Base-by-base conservation (phyloP, 2,113 vertebrate species). In the Noctilio leporinus region DNA sequence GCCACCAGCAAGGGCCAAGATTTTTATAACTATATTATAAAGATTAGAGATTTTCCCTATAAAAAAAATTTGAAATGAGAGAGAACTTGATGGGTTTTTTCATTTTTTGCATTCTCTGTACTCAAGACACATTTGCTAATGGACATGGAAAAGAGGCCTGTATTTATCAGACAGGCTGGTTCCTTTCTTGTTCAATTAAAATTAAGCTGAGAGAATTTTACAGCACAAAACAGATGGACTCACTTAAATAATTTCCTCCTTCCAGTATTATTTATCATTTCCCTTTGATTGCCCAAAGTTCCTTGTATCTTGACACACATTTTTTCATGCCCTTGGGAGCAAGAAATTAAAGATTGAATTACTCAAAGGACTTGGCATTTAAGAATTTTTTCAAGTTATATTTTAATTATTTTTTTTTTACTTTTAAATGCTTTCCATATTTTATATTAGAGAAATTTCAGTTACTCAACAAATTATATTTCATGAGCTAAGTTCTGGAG, bases 291-390 rank as follows among this genome's bases (percentile, higher is more conserved):
- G 20, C 70, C 89, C 85, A 86, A 64, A 96, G 78, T 93, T 78
- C 11, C 30, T 94, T 93, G 35, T 70, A 86, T n/a, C 84, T 86
- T 26, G 45, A 97, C 73, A 81, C 17, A 83, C 0, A 0, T 81
- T 97, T 97, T 95, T 87, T 97, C 5, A 91, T 69, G 20, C 3
- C 90, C 89, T 91, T 75, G 51, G 84, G n/a, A 95, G 26, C 80
- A 96, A 95, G 78, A 73, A 49, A 15, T 81, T 92, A 83, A 96
- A 91, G 73, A 3, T 40, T 82, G 2, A 53, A 7, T 92, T 96
- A 75, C 14, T 96, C 69, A 93, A 95, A 96, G 19, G 26, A 43
- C 0, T 86, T 96, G 77, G 2, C 10, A 80, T 95, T 97, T 97
- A 59, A 84, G 38, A 94, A 76, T n/a, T 28, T 92, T 59, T 65